A percentile compares a stretch with the other conserved stretches of the same genome.
These are phyloP conservation scores for Cheilosia urbana DNA, from an alignment of 2,888 invertebrate species.

Conservation along the genomic window DNA sequence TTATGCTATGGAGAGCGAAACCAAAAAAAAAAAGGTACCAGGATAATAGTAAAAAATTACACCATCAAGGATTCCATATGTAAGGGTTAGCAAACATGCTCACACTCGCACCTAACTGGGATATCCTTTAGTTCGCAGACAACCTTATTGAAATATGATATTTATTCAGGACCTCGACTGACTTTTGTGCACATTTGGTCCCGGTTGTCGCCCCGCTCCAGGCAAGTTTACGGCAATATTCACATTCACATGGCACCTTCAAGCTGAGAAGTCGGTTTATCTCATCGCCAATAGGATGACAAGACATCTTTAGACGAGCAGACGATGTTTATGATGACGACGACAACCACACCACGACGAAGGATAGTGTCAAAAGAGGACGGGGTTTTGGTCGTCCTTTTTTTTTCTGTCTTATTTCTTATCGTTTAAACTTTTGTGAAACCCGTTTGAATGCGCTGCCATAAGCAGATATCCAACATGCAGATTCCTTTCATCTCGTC, in stretches of 20 bases:
- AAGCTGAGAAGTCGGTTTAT: constrained; percentile 46
- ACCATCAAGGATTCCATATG: constrained; percentile 19
- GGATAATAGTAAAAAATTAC: constrained; percentile 46
- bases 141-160: constrained; percentile 63
- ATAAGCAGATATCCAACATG: constrained; percentile 50
- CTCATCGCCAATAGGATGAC: constrained; percentile 40
- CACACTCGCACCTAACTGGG: neutral
- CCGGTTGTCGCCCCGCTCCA: neutral
- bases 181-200: constrained; percentile 21
- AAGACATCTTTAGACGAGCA: constrained; percentile 37
- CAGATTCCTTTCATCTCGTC: constrained; percentile 49
- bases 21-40: constrained; percentile 25
- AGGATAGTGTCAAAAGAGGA: constrained; percentile 36
- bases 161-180: constrained; percentile 62
- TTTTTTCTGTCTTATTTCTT: constrained; percentile 27
- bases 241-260: constrained; percentile 57
- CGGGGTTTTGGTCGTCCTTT: constrained; percentile 28
- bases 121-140: constrained; percentile 18
- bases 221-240: constrained; percentile 13
- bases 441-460: constrained; percentile 46
- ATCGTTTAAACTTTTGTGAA: constrained; percentile 33
- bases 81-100: constrained; percentile 8
- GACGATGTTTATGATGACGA: constrained; percentile 44
- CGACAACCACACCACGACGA: constrained; percentile 7
- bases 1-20: constrained; percentile 36